Evolutionary conservation across 2,888 invertebrate genomes (phyloP), one percentile per base, ranked within the genome.

Genomic region (Incurvaria masculella): DNA sequence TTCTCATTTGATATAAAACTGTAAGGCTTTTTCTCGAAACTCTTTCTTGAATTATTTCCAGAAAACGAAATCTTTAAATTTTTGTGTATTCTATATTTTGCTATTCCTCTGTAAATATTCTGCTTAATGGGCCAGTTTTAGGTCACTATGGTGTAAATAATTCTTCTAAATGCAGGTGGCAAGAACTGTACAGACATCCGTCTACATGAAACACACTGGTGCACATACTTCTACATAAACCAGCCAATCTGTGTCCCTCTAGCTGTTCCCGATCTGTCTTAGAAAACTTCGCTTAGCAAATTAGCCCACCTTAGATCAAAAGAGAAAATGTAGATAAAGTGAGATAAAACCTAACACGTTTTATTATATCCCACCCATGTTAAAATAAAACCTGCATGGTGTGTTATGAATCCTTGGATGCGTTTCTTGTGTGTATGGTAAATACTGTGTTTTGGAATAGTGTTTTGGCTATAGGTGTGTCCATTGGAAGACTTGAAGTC

Each of bases 181-280:
- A 33, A 11, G n/a, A 14, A 33, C 14, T 33, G 33, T 8, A 33
- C 33, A 33, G n/a, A n/a, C n/a, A n/a, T n/a, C 14, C 14, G 33
- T 11, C 23, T 59, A 62, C 55, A 56, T 53, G 59, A 52, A 58
- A 49, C 33, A 72, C 68, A 74, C 69, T 66, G 73, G 75, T 76
- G 74, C 74, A 75, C 61, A 69, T 76, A 76, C 74, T 74, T 76
- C 65, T 76, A 76, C 78, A 76, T 78, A 74, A 62, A 72, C 78
- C 78, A 78, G 78, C 78, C 78, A 71, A 64, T 68, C n/a, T 41
- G 23, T 14, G 18, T 14, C 33, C 33, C 33, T n/a, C 33, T 33
- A 33, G 33, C 14, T 33, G 33, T 33, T 3, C 33, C 33, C 33
- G n/a, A 33, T 6, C 23, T 33, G 14, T 8, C 33, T 33, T 33